Conservation (phyloP, 2,113 vertebrate genomes). For the Chlorodrepanis virens region DNA sequence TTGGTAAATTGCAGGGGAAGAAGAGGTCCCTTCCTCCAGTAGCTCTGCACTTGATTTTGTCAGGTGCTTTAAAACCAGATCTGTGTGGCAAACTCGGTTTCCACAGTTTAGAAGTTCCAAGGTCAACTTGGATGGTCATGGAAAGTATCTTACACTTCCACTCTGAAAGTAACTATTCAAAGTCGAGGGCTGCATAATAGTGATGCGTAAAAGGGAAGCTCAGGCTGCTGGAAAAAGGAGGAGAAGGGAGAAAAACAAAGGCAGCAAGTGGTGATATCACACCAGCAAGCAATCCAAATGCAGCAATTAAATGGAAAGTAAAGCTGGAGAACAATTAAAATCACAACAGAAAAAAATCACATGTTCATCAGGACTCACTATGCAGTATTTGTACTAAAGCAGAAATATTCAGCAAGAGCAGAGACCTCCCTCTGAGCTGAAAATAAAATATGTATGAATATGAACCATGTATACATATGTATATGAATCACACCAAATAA, state of each 20-base stretch:
- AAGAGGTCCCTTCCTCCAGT: conserved; percentile 43
- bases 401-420: neutral
- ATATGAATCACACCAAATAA: neutral
- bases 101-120: conserved; percentile 17
- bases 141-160: neutral
- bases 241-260: neutral
- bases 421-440: neutral
- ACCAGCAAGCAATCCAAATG: neutral
- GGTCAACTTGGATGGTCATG: conserved; percentile 1
- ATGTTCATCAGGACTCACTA: neutral
- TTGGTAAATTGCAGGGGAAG: conserved; percentile 38
- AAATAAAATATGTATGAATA: neutral
- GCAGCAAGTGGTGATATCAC: neutral
- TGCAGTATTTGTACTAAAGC: neutral
- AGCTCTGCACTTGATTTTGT: conserved; percentile 44
- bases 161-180: neutral
- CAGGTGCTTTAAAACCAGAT: conserved; percentile 37
- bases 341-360: neutral
- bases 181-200: neutral
- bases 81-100: neutral
- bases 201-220: neutral
- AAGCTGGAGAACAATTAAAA: neutral
- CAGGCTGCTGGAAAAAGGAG: neutral
- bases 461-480: neutral
- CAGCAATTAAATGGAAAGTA: neutral